Base-by-base conservation (phyloP, 2,888 invertebrate genomes). In the Nomada lathburiana region DNA sequence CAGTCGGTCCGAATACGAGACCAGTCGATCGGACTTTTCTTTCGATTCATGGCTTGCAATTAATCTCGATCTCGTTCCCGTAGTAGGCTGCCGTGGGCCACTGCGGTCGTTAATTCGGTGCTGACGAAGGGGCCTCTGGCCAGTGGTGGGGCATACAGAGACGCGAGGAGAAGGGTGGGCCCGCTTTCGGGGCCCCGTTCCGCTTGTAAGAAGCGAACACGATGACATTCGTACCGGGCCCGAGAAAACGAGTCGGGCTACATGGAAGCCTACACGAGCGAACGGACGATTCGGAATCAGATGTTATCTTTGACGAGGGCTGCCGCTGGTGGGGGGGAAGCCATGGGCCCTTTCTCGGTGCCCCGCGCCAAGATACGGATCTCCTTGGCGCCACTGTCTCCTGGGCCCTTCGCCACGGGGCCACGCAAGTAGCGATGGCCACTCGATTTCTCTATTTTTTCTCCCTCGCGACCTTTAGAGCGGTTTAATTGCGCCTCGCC, bases 381-480 rank as follows among this genome's bases (percentile, higher is more conserved):
- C 93, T 93, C 85, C 91, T 92, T 93, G 93, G 93, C 93, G 93
- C 93, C 93, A 93, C 92, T 92, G 91, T 91, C 86, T 86, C 88
- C 62, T 85, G 90, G 88, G 84, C 90, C 89, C 87, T 87, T 87
- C 84, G 50, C 70, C 79, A 83, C 65, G 60, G 79, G 85, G 80
- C 76, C 80, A 71, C 74, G 83, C 74, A 83, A 82, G 73, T 80
- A 81, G 80, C 80, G 75, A 80, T 82, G 81, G 67, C 62, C 60
- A 67, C 67, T 80, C 65, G 44, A 44, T 72, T 71, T 57, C 44
- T 72, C 79, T 79, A 62, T 72, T 68, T 78, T 78, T 67, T 77
- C 52, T 47, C 50, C 50, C 65, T 74, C 65, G 74, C 57, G 20
- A 74, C 26, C 65, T 78, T 76, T 69, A 60, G 42, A 44, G 55